A percentile compares a stretch with the other conserved stretches of the same genome.
Conservation (phyloP, 1,140 invertebrate species). For the Danaus melanippus region DNA sequence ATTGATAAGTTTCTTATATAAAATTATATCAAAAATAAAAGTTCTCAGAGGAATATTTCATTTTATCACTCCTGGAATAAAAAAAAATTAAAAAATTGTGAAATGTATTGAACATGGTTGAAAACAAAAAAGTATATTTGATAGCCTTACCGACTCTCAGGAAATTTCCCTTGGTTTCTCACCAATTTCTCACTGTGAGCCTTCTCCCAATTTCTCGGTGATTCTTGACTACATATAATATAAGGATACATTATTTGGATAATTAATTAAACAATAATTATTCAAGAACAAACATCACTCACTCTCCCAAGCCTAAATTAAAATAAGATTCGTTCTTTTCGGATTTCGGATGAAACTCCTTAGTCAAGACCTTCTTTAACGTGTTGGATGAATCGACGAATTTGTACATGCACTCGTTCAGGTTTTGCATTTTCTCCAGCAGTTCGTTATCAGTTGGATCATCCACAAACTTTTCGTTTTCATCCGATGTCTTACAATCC, state of each 20-base stretch:
- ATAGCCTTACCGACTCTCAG: slow-evolving; percentile 27
- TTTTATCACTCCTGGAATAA: slow-evolving; percentile 41
- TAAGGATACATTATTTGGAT: not conserved
- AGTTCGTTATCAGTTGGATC: slow-evolving; percentile 32
- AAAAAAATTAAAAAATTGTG: slow-evolving; percentile 5
- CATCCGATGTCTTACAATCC: slow-evolving; percentile 34
- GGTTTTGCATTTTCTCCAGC: slow-evolving; percentile 45
- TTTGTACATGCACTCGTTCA: slow-evolving; percentile 58
- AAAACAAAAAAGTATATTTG: not conserved
- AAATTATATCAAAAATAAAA: slow-evolving; percentile 41
- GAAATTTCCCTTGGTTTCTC: slow-evolving; percentile 28
- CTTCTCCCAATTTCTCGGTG: slow-evolving; percentile 39
- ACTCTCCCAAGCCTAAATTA: slow-evolving; percentile 50
- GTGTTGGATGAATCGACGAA: slow-evolving; percentile 55
- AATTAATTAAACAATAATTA: not conserved
- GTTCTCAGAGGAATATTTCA: slow-evolving; percentile 41
- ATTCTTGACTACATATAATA: slow-evolving; percentile 29
- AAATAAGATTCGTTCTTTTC: slow-evolving; percentile 32
- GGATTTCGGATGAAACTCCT: slow-evolving; percentile 44
- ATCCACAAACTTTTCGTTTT: slow-evolving; percentile 38
- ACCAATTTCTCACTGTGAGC: slow-evolving; percentile 47
- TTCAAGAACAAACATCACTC: slow-evolving; percentile 22
- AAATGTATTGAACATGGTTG: not conserved
- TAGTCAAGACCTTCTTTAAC: slow-evolving; percentile 46
- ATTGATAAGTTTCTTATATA: too few relatives aligned